Conservation (phyloP, 2,888 invertebrate genomes). For the Yponomeuta sedellus region DNA sequence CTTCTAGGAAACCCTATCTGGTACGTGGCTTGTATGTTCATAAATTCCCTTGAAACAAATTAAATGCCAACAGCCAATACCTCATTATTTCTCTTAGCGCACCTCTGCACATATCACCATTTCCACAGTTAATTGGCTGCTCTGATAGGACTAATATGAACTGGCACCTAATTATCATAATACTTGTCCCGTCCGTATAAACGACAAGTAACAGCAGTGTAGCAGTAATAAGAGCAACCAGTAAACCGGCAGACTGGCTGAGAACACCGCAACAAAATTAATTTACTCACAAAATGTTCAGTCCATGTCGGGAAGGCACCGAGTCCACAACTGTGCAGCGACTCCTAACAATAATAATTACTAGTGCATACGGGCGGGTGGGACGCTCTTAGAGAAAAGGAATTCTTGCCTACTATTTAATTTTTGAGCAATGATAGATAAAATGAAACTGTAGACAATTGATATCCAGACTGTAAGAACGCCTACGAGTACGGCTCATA, state of each 20-base stretch:
- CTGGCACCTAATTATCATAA: not conserved
- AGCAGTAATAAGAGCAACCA: not conserved
- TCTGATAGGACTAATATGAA: not conserved
- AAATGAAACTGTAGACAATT: no score
- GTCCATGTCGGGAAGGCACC: slow-evolving; percentile 25
- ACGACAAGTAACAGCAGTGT: not conserved
- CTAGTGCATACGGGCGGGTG: slow-evolving; percentile 29
- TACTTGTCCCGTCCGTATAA: not conserved
- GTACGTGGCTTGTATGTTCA: no score
- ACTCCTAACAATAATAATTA: slow-evolving; percentile 37
- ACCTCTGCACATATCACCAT: no score
- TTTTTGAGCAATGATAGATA: no score
- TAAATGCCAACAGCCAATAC: no score
- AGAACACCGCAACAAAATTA: slow-evolving; percentile 37
- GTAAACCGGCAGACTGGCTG: slow-evolving; percentile 6
- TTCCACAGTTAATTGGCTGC: no score
- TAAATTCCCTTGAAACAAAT: no score
- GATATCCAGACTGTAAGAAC: no score
- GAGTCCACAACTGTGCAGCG: slow-evolving; percentile 29
- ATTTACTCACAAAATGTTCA: slow-evolving; percentile 33
- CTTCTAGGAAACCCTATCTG: no score
- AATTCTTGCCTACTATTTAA: not conserved
- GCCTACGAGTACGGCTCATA: no score
- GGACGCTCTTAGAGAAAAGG: slow-evolving; percentile 2
- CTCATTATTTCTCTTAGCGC: no score